Conservation (phyloP, 2,888 invertebrate genomes). For the Rhingia rostrata region DNA sequence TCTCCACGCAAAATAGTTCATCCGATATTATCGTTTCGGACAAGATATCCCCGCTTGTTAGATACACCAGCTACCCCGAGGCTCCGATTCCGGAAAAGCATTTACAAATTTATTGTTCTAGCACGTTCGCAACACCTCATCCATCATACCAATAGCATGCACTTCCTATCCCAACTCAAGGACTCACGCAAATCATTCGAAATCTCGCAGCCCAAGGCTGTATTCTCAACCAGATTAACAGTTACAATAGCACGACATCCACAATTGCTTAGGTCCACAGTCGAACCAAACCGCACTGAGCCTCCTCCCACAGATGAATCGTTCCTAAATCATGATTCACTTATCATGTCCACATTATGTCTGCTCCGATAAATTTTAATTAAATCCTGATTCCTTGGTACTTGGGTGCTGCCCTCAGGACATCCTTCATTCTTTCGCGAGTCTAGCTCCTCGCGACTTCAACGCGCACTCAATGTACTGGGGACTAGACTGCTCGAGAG, state of each 20-base stretch:
- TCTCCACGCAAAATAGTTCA: background rate
- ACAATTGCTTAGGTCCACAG: slow-evolving; percentile 14
- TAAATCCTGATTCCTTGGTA: slow-evolving; percentile 66
- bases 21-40: slow-evolving; percentile 29
- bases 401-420: slow-evolving; percentile 59
- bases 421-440: slow-evolving; percentile 65
- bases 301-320: slow-evolving; percentile 50
- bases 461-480: background rate
- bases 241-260: slow-evolving; percentile 69
- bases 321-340: slow-evolving; percentile 72
- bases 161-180: slow-evolving; percentile 48
- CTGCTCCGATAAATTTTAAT: slow-evolving; percentile 74
- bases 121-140: slow-evolving; percentile 66
- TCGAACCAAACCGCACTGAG: background rate
- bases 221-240: slow-evolving; percentile 70
- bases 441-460: slow-evolving; percentile 30
- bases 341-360: slow-evolving; percentile 75
- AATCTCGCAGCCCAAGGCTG: slow-evolving; percentile 42
- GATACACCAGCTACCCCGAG: slow-evolving; percentile 11
- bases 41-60: slow-evolving; percentile 32
- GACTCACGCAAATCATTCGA: slow-evolving; percentile 50
- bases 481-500: no score
- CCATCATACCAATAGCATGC: slow-evolving; percentile 48
- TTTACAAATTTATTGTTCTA: slow-evolving; percentile 67
- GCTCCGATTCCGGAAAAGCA: slow-evolving; percentile 47